Percentiles rank a stretch among this genome's conserved stretches.
Conservation (phyloP, 2,797 vertebrate genomes). For the Notolabrus celidotus region DNA sequence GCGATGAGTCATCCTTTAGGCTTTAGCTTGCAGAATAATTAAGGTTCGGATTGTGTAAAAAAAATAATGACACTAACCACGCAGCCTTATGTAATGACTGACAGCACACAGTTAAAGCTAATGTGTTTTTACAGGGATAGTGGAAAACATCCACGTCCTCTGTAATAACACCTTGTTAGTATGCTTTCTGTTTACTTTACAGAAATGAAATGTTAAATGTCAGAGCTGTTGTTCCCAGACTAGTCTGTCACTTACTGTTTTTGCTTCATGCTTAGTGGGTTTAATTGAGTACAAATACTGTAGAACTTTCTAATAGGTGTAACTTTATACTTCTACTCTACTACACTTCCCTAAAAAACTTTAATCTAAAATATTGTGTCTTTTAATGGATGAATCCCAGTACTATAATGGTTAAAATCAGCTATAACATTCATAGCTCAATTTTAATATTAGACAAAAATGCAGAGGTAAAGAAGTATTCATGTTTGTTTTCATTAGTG, state of each 20-base stretch:
- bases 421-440: too few relatives aligned
- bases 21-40: conserved; percentile 46
- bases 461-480: too few relatives aligned
- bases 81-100: conserved; percentile 48
- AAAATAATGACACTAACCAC: conserved; percentile 29
- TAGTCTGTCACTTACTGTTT: conserved; percentile 14
- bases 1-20: conserved; percentile 53
- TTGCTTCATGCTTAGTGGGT: neutral
- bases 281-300: neutral
- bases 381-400: too few relatives aligned
- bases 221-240: conserved; percentile 19
- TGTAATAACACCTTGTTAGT: conserved; percentile 30
- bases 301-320: neutral
- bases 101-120: conserved; percentile 44
- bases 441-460: too few relatives aligned
- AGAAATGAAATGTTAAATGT: conserved; percentile 17
- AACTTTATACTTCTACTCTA: too few relatives aligned
- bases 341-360: too few relatives aligned
- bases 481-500: too few relatives aligned
- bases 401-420: too few relatives aligned
- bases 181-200: neutral
- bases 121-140: conserved; percentile 26
- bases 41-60: conserved; percentile 43
- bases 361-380: too few relatives aligned
- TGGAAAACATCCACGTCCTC: conserved; percentile 9